These are phyloP conservation scores for Sipha maydis DNA, from an alignment of 2,888 invertebrate species.

Conservation along the genomic window DNA sequence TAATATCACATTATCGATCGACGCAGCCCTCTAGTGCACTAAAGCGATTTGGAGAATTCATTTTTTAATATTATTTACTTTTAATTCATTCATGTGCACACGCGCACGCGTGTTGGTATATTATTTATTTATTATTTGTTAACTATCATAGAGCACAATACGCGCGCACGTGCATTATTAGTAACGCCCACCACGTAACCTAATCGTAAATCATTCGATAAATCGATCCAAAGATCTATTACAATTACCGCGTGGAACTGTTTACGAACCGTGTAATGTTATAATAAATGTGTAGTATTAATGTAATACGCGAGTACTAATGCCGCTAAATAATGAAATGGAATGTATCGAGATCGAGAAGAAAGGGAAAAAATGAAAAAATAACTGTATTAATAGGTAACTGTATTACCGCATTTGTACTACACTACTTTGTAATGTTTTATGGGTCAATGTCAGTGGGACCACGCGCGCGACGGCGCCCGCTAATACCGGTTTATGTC, in stretches of 20 bases:
- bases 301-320: neutral
- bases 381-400: constrained; percentile 28
- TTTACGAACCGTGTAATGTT: constrained; percentile 20
- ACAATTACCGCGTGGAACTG: neutral
- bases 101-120: neutral
- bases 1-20: neutral
- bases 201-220: constrained; percentile 42
- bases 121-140: neutral
- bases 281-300: constrained; percentile 14
- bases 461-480: constrained; percentile 46
- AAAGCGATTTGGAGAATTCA: neutral
- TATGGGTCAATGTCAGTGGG: constrained; percentile 53
- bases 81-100: neutral
- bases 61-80: neutral
- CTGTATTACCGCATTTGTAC: neutral
- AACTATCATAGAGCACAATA: neutral
- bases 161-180: neutral
- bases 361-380: constrained; percentile 7
- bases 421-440: neutral
- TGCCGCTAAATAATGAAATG: constrained; percentile 7
- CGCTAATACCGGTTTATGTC: constrained; percentile 52
- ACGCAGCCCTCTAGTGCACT: neutral
- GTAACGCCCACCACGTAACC: constrained; percentile 9
- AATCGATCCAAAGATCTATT: constrained; percentile 30
- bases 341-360: constrained; percentile 17